A percentile compares a stretch with the other conserved stretches of the same genome.
Evolutionary conservation across 2,797 vertebrate genomes (phyloP).

Genomic region (Nyctibius grandis): DNA sequence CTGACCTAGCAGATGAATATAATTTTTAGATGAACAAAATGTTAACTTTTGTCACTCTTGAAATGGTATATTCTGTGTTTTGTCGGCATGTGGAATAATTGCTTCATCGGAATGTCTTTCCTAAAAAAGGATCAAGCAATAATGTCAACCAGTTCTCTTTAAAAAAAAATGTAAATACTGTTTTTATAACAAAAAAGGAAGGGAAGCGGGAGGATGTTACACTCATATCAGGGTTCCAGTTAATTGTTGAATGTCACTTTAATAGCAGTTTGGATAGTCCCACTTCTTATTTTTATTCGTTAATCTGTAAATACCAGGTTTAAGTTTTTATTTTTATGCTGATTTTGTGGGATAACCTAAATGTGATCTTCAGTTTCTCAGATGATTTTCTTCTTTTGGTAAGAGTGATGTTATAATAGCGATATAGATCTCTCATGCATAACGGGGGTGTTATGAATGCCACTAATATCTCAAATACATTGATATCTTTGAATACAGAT

Average conservation of each 20-base stretch:
- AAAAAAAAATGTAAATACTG: not conserved
- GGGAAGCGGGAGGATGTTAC: slow-evolving; percentile 1
- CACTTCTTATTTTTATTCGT: slow-evolving; percentile 21
- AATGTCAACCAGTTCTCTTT: slow-evolving; percentile 60
- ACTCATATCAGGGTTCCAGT: slow-evolving; percentile 26
- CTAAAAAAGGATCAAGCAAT: slow-evolving; percentile 69
- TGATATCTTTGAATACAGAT: not conserved
- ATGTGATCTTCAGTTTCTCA: slow-evolving; percentile 8
- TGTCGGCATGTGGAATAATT: slow-evolving; percentile 26
- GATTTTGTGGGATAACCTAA: slow-evolving; percentile 2
- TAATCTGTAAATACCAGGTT: slow-evolving; percentile 9
- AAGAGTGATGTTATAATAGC: not conserved
- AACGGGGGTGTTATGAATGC: not conserved
- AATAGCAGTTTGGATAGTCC: slow-evolving; percentile 47
- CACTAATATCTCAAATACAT: not conserved
- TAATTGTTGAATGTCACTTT: slow-evolving; percentile 61
- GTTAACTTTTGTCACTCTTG: slow-evolving; percentile 28
- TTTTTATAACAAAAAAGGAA: slow-evolving; percentile 6
- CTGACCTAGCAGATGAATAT: not conserved
- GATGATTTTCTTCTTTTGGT: not conserved
- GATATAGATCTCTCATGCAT: not conserved
- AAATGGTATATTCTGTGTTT: not conserved
- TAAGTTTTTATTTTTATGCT: slow-evolving; percentile 14
- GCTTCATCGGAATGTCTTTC: not conserved
- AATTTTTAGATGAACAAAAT: slow-evolving; percentile 37